These are phyloP conservation scores for Columba guinea DNA, from an alignment of 2,797 vertebrate genomes.

Conservation along the genomic window DNA sequence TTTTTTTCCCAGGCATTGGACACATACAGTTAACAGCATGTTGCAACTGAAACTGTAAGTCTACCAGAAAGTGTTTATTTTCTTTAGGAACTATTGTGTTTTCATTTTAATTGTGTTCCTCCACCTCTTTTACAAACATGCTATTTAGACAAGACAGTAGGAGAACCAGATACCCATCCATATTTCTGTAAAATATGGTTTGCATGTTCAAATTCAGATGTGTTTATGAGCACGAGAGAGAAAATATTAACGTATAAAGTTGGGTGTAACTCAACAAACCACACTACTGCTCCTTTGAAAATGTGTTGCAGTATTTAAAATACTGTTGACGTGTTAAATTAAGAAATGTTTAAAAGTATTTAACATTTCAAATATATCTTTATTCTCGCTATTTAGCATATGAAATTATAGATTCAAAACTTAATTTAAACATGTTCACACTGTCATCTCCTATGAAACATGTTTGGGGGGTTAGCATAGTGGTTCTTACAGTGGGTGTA, in stretches of 20 bases:
- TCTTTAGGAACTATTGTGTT: neutral
- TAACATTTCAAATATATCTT: conserved; percentile 22
- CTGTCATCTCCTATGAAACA: neutral
- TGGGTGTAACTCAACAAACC: conserved; percentile 26
- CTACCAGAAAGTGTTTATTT: neutral
- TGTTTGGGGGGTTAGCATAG: neutral
- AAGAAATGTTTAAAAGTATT: conserved; percentile 2
- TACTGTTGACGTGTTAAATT: conserved; percentile 19
- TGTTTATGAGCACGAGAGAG: neutral
- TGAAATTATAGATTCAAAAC: conserved; percentile 20
- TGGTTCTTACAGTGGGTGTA: neutral
- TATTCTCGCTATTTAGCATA: neutral
- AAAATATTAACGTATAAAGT: conserved; percentile 10
- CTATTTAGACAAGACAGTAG: neutral
- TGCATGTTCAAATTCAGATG: conserved; percentile 8
- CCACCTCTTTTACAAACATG: neutral
- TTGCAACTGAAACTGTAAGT: neutral
- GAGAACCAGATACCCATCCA: neutral
- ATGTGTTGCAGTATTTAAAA: conserved; percentile 21
- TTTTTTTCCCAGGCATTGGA: neutral
- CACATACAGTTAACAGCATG: neutral
- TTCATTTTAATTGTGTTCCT: neutral
- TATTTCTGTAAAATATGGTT: neutral
- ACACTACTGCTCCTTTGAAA: conserved; percentile 37
- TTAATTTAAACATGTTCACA: neutral